Percentiles rank a stretch among this genome's conserved stretches.
phyloP scores from a whole-genome alignment of 2,797 vertebrate genomes.

The Pseudochromis fuscus region DNA sequence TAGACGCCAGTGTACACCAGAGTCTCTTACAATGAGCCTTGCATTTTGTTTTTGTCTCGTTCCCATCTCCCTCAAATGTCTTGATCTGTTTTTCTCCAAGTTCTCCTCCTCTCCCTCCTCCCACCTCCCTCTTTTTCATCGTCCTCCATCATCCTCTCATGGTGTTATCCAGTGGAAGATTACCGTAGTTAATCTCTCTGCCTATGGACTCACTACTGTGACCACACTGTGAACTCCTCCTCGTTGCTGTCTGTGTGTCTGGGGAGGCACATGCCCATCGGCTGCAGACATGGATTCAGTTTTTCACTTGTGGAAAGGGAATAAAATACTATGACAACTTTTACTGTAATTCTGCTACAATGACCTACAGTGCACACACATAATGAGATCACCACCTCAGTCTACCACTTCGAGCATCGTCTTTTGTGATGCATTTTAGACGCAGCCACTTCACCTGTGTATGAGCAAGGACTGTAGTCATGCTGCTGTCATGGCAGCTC shows the following conservation, averaged over 20 bases:
- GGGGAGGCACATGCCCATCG: conserved; percentile 21
- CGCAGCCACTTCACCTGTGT: background rate
- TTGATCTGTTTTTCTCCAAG: conserved; percentile 20
- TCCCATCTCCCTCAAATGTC: conserved; percentile 1
- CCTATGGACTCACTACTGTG: conserved; percentile 48
- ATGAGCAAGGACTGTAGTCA: background rate
- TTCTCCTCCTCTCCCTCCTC: background rate
- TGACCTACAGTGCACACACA: background rate
- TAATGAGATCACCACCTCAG: background rate
- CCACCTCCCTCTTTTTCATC: conserved; percentile 36
- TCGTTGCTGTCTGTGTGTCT: conserved; percentile 41
- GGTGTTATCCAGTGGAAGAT: conserved; percentile 56
- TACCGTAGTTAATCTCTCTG: conserved; percentile 49
- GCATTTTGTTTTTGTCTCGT: conserved; percentile 11
- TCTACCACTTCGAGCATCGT: background rate
- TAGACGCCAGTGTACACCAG: conserved; percentile 8
- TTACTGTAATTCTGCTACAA: conserved; percentile 10
- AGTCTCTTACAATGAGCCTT: conserved; percentile 11
- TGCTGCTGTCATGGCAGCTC: background rate
- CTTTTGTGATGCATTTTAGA: background rate
- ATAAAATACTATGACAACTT: background rate
- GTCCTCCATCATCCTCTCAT: conserved; percentile 40
- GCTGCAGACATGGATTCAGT: conserved; percentile 29
- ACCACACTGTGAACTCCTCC: conserved; percentile 49
- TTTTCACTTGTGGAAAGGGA: background rate